Conservation (phyloP, 2,888 invertebrate species). For the Acrocera orbiculus region DNA sequence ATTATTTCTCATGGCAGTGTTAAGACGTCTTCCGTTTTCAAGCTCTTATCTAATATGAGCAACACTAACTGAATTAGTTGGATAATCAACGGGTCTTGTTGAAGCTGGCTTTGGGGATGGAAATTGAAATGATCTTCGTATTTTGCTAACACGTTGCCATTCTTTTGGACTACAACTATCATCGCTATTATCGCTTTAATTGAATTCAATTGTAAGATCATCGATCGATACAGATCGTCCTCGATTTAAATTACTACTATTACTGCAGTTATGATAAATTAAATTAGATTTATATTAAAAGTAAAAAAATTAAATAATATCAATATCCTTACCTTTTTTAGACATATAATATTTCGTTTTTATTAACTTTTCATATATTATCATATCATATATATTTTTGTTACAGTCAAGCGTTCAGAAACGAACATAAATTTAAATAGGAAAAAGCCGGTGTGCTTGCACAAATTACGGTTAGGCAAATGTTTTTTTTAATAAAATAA, state of each 20-base stretch:
- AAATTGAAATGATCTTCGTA: constrained; percentile 48
- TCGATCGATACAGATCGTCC: constrained; percentile 34
- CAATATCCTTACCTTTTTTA: background rate
- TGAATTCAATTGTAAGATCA: constrained; percentile 31
- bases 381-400: too few species aligned
- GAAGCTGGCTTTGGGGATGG: constrained; percentile 19
- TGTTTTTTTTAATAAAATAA: too few species aligned
- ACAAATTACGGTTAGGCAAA: too few species aligned
- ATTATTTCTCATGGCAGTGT: constrained; percentile 36
- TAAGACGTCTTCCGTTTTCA: constrained; percentile 36
- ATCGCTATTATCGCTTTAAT: constrained; percentile 16
- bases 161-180: constrained; percentile 39
- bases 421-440: too few species aligned
- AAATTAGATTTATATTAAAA: background rate
- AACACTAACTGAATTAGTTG: constrained; percentile 36
- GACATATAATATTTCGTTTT: too few species aligned
- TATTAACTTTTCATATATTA: too few species aligned
- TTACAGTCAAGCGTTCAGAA: too few species aligned
- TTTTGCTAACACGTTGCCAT: constrained; percentile 47
- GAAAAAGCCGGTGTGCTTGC: too few species aligned
- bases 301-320: background rate
- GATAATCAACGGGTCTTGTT: constrained; percentile 25
- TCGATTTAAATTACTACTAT: constrained; percentile 17
- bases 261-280: background rate
- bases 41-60: constrained; percentile 37